phyloP scores from a whole-genome alignment of 2,113 vertebrate genomes.

The Erpornis zantholeuca region DNA sequence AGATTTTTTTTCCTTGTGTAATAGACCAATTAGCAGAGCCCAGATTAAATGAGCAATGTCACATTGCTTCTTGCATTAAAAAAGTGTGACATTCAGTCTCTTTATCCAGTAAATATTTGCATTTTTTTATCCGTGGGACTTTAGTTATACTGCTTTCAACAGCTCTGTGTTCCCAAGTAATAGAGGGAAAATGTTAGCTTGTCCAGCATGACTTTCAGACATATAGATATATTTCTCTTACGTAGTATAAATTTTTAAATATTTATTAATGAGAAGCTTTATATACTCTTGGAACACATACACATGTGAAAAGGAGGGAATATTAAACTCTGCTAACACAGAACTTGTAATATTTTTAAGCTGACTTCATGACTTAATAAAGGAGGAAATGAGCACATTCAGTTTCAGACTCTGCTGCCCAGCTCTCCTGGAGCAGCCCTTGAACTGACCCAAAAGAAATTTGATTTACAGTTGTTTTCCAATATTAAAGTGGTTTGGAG shows the following conservation, averaged over 20 bases:
- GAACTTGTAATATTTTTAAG: not conserved
- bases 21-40: slow-evolving; percentile 44
- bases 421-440: not conserved
- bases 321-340: not conserved
- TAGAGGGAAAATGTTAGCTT: not conserved
- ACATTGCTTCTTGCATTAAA: not conserved
- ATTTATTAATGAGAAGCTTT: not conserved
- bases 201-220: not conserved
- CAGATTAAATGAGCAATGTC: slow-evolving; percentile 53
- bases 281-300: not conserved
- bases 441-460: not conserved
- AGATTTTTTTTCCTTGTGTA: slow-evolving; percentile 42
- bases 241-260: not conserved
- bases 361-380: slow-evolving; percentile 15
- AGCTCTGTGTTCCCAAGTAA: not conserved
- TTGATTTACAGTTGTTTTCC: not conserved
- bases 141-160: not conserved
- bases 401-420: not conserved
- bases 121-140: not conserved
- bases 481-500: not conserved
- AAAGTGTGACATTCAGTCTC: slow-evolving; percentile 9
- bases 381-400: slow-evolving; percentile 19
- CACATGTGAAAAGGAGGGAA: not conserved
- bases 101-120: slow-evolving; percentile 19
- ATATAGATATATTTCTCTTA: not conserved